Conservation (phyloP, 2,113 vertebrate species). For the Campylomormyrus numenius region DNA sequence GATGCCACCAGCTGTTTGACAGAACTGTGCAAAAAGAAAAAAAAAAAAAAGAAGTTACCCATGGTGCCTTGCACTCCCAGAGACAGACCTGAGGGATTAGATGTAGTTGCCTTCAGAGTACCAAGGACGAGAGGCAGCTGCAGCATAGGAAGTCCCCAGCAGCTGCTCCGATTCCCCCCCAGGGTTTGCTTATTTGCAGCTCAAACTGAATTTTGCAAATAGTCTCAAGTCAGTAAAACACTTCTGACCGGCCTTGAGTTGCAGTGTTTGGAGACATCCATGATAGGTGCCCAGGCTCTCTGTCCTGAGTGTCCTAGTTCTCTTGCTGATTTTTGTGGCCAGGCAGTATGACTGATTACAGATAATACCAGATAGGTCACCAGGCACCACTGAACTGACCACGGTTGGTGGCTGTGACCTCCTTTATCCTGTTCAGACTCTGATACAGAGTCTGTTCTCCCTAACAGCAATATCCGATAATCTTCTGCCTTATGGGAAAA, state of each 20-base stretch:
- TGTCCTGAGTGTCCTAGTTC: neutral
- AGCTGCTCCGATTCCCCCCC: neutral
- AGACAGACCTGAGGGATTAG: neutral
- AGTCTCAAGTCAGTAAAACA: neutral
- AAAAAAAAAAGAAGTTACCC: neutral
- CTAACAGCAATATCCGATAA: neutral
- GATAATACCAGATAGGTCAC: neutral
- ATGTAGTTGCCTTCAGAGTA: neutral
- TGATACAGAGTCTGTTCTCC: slow-evolving; percentile 12
- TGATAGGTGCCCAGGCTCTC: neutral
- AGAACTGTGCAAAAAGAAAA: neutral
- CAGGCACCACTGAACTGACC: neutral
- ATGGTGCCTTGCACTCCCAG: neutral
- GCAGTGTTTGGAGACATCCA: neutral
- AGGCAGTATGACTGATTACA: neutral
- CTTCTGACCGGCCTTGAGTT: neutral
- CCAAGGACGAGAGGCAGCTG: neutral
- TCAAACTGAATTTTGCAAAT: neutral
- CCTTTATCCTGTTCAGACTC: neutral
- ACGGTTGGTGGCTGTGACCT: neutral
- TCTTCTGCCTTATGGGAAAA: neutral
- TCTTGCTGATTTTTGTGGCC: neutral
- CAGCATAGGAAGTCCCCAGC: neutral
- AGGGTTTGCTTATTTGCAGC: neutral
- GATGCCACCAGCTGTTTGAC: neutral